Base-by-base conservation (phyloP, 2,888 invertebrate genomes). In the Lasioglossum zephyrum region DNA sequence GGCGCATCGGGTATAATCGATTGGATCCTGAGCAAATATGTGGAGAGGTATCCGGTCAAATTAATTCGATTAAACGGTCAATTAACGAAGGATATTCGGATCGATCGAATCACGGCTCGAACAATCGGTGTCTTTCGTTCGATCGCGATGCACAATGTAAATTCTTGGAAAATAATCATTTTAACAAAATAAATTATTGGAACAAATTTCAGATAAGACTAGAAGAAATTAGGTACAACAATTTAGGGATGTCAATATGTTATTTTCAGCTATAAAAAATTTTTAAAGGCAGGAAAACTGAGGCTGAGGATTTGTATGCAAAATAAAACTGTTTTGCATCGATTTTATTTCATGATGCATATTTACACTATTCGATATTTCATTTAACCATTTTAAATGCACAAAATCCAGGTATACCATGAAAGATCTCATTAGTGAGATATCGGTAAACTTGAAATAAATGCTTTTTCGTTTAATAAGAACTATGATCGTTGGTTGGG, bases 41-140 rank as follows among this genome's bases (percentile, higher is more conserved):
- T 41, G 11, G 60, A 76, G n/a, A 36, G 49, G 16, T 73, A 72
- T 26, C 18, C n/a, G 70, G 2, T 60, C n/a, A 13, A 76, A 75
- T 22, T 31, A 31, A 47, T 79, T n/a, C 44, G 39, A 74, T 82
- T 74, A 74, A 80, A 69, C 69, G 22, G 53, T 31, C 47, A 47
- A 69, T 73, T 79, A 39, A 63, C 44, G 31, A 47, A 26, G 26
- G 69, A 57, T 47, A 22, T 26, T 70, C 26, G 0, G 16, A 47
- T 16, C 53, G 26, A 74, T 69, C 9, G 26, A 63, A 31, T 63
- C 31, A 6, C 63, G 16, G 6, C 31, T 16, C 16, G 16, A 36
- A 31, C 18, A 3, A 31, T 31, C 60, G 16, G 60, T 0, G n/a
- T 11, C n/a, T n/a, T n/a, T n/a, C 22, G 53, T 53, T 53, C 22